Conservation (phyloP, 2,113 vertebrate species). For the Pygathrix nemaeus region DNA sequence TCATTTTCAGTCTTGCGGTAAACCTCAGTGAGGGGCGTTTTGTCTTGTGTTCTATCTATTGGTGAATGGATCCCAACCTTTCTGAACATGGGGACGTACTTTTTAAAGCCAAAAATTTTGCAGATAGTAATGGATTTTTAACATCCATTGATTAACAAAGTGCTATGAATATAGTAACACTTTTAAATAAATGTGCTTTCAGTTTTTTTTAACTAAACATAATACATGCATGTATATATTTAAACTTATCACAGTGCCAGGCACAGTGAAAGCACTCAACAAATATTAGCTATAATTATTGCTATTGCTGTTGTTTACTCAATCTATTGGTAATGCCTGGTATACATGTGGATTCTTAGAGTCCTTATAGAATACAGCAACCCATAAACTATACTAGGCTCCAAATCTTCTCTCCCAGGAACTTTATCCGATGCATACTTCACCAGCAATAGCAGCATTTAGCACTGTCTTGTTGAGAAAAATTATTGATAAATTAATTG, state of each 20-base stretch:
- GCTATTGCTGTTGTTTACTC: not conserved
- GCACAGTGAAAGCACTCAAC: not conserved
- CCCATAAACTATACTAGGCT: not conserved
- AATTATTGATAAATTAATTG: not conserved
- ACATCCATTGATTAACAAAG: not conserved
- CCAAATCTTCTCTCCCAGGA: not conserved
- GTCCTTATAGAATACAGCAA: not conserved
- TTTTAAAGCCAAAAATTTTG: not conserved
- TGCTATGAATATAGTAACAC: not conserved
- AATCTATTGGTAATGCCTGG: not conserved
- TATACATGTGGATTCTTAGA: not conserved
- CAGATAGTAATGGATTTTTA: not conserved
- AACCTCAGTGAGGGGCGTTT: not conserved
- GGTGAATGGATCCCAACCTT: not conserved
- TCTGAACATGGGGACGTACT: not conserved
- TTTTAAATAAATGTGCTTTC: not conserved
- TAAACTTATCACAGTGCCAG: not conserved
- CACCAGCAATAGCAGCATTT: not conserved
- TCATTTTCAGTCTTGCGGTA: not conserved
- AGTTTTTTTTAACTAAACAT: slow-evolving; percentile 30
- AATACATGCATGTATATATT: not conserved
- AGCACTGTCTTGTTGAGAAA: not conserved
- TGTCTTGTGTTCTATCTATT: not conserved
- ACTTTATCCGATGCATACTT: not conserved
- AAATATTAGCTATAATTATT: not conserved